Conservation (phyloP, 2,113 vertebrate genomes). For the Rynchops niger region DNA sequence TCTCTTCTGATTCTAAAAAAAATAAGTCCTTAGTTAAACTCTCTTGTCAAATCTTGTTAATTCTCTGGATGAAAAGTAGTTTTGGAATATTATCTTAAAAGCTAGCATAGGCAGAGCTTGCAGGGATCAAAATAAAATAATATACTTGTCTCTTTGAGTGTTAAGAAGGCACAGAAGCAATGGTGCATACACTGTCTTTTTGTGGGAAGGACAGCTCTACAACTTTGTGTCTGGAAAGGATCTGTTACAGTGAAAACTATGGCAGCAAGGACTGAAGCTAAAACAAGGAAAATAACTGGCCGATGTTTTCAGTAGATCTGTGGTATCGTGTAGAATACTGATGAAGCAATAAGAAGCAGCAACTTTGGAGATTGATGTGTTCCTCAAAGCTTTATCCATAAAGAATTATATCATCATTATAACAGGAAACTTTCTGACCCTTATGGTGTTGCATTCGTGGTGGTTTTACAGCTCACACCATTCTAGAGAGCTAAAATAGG, state of each 20-base stretch:
- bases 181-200: rapidly evolving
- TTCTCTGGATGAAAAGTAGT: not conserved
- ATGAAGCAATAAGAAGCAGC: not conserved
- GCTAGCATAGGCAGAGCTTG: not conserved
- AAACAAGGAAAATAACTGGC: not conserved
- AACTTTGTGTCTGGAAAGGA: not conserved
- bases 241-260: not conserved
- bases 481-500: not conserved
- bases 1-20: not conserved
- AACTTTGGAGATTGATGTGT: not conserved
- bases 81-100: not conserved
- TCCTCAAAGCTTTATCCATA: not conserved
- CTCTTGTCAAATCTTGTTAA: not conserved
- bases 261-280: not conserved
- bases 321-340: not conserved
- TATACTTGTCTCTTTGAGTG: not conserved
- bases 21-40: not conserved
- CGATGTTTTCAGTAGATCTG: not conserved
- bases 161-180: not conserved
- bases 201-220: not conserved
- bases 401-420: not conserved
- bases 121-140: not conserved
- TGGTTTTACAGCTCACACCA: not conserved
- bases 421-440: not conserved
- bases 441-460: not conserved